These are phyloP conservation scores for Chaetodon trifasciatus DNA, from an alignment of 2,797 vertebrate species.

Conservation along the genomic window DNA sequence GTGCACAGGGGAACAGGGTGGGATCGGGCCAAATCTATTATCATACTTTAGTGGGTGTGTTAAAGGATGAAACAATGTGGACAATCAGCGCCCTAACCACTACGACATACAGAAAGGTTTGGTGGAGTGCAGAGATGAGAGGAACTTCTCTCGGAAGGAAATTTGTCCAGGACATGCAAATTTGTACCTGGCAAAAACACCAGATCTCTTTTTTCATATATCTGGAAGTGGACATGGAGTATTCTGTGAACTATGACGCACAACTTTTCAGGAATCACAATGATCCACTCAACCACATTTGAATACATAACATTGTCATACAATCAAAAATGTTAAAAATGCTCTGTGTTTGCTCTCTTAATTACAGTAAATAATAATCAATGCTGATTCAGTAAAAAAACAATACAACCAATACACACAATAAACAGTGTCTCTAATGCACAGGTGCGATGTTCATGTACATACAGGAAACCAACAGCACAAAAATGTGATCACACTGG, in stretches of 20 bases:
- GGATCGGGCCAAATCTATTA: constrained; percentile 6
- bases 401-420: not conserved
- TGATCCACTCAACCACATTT: not conserved
- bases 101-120: not conserved
- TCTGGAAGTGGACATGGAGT: not conserved
- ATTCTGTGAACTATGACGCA: not conserved
- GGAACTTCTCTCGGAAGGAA: not conserved
- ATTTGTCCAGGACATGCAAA: not conserved
- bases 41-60: constrained; percentile 11
- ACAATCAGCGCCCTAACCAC: not conserved
- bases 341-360: not conserved
- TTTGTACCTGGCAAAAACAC: not conserved
- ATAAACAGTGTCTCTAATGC: not conserved
- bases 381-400: not conserved
- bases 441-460: not conserved
- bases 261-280: not conserved
- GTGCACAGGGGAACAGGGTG: not conserved
- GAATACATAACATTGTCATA: not conserved
- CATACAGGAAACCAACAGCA: not conserved
- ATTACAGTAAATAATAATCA: not conserved
- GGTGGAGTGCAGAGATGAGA: not conserved
- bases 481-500: not conserved
- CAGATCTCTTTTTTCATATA: not conserved
- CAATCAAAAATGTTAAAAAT: not conserved
- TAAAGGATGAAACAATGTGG: constrained; percentile 1